phyloP scores from a whole-genome alignment of 2,797 vertebrate genomes.

The Tragopan temminckii region DNA sequence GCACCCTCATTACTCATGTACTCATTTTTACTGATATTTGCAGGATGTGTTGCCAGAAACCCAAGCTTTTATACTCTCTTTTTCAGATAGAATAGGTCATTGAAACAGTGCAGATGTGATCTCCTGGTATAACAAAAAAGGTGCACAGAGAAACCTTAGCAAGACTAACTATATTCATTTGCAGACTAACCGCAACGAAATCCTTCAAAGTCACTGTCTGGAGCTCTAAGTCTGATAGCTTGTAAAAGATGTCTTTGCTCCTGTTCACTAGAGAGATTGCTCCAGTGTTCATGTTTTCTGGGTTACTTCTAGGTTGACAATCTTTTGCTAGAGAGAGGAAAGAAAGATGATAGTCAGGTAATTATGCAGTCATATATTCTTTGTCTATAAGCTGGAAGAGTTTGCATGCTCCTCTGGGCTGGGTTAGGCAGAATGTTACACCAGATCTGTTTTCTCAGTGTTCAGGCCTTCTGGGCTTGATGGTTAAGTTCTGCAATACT shows the following conservation, averaged over 20 bases:
- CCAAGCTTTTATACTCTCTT: slow-evolving; percentile 21
- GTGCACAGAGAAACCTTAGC: slow-evolving; percentile 83
- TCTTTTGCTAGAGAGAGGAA: slow-evolving; percentile 36
- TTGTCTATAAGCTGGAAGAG: slow-evolving; percentile 62
- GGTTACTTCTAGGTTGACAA: slow-evolving; percentile 71
- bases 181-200: slow-evolving; percentile 69
- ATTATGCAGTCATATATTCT: slow-evolving; percentile 65
- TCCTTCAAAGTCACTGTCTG: slow-evolving; percentile 72
- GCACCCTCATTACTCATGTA: slow-evolving; percentile 79
- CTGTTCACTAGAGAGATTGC: slow-evolving; percentile 80
- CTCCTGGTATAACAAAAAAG: slow-evolving; percentile 84
- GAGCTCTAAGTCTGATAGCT: slow-evolving; percentile 64
- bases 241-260: slow-evolving; percentile 78
- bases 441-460: slow-evolving; percentile 54
- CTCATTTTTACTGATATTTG: slow-evolving; percentile 83
- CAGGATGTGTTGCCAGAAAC: slow-evolving; percentile 78
- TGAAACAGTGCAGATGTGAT: slow-evolving; percentile 79
- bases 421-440: slow-evolving; percentile 63
- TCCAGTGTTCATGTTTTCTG: slow-evolving; percentile 83
- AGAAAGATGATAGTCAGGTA: slow-evolving; percentile 25
- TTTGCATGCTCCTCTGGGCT: slow-evolving; percentile 51
- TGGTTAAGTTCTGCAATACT: slow-evolving; percentile 89
- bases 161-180: slow-evolving; percentile 77
- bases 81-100: slow-evolving; percentile 65
- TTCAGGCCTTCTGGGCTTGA: slow-evolving; percentile 89